Conservation (phyloP, 2,888 invertebrate species). For the Cylloceria caligata region DNA sequence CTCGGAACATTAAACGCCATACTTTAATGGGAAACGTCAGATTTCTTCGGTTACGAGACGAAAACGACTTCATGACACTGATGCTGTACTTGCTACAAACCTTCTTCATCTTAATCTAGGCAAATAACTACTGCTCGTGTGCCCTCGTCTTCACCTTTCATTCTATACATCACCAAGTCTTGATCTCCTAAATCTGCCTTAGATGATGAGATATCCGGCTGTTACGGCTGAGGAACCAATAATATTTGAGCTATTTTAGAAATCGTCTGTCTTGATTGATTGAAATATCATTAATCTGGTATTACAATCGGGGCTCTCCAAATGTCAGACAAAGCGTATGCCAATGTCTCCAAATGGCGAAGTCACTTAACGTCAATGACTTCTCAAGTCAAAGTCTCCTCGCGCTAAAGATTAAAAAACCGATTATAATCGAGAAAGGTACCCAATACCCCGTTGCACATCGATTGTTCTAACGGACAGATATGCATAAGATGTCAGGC, state of each 20-base stretch:
- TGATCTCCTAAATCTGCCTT: not conserved
- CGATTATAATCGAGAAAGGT: not conserved
- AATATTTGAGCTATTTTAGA: not conserved
- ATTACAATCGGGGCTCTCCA: too few relatives aligned
- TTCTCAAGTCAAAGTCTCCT: too few relatives aligned
- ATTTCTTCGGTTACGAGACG: slow-evolving; percentile 69
- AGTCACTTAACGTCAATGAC: too few relatives aligned
- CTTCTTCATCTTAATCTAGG: slow-evolving; percentile 10
- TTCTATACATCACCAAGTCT: not conserved
- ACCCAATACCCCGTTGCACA: not conserved
- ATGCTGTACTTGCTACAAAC: slow-evolving; percentile 4
- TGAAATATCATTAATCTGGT: too few relatives aligned
- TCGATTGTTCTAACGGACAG: not conserved
- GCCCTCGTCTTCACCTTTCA: not conserved
- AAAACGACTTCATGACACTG: slow-evolving; percentile 35
- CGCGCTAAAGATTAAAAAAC: too few relatives aligned
- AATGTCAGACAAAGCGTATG: too few relatives aligned
- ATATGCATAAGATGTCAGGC: not conserved
- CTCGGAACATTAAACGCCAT: slow-evolving; percentile 73
- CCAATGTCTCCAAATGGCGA: too few relatives aligned
- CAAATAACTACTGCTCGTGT: slow-evolving; percentile 5
- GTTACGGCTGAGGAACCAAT: not conserved
- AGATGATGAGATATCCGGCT: not conserved
- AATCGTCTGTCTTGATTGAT: not conserved
- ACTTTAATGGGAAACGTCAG: slow-evolving; percentile 74